Base-by-base conservation (phyloP, 1,140 invertebrate genomes). In the Drosophila bocki region DNA sequence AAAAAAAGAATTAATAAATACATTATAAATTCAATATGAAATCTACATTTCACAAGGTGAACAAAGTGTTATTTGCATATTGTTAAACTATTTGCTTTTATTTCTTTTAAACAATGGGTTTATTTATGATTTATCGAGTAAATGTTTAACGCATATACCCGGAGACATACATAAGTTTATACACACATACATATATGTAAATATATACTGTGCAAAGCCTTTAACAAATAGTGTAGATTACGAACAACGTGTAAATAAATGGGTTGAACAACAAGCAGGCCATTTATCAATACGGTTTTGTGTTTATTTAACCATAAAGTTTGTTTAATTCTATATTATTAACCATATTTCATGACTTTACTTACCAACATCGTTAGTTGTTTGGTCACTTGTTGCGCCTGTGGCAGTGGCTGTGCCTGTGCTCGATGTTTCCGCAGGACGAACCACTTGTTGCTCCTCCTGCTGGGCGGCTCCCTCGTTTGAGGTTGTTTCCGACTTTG, bases 171-270 rank as follows among this genome's bases (percentile, higher is more conserved):
- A 17, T 29, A 29, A 6, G 26, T 29, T 29, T 29, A 29, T 29
- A 29, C 26, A 50, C 9, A 17, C 29, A 51, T 11, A 35, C 29
- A 53, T 13, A 35, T 35, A 51, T 33, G 12, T 51, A 51, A 7
- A 12, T 51, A 51, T 29, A 41, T 53, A 54, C 19, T 62, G 57
- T 65, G 56, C 32, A 22, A 61, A 37, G 44, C 6, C 33, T 29
- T 61, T 17, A 61, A 17, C 48, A 61, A 61, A 62, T 65, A 65
- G 57, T 61, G 39, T 29, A 29, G 63, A 62, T 65, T 61, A 62
- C 56, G n/a, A 45, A 45, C 1, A 26, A 57, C 17, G 35, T 26
- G 19, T 59, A 60, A 59, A 33, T 19, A 60, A 60, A 26, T 41
- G 32, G 15, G 32, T 22, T 22, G 29, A 37, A 35, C 29, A 37